Conservation (phyloP, 2,888 invertebrate genomes). For the Neocrepidodera transversa region DNA sequence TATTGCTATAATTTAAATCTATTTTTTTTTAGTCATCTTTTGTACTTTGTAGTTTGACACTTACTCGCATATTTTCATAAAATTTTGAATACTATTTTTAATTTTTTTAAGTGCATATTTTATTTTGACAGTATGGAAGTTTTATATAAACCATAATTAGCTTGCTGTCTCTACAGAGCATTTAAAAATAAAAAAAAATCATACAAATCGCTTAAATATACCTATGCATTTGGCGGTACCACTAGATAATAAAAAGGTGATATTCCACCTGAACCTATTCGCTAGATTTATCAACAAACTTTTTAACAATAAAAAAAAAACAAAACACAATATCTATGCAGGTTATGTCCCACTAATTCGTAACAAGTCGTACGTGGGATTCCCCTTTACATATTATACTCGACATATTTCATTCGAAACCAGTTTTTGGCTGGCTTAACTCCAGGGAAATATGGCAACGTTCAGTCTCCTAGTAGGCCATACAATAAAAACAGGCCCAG, state of each 20-base stretch:
- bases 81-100: too few species aligned
- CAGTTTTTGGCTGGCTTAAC: slow-evolving; percentile 15
- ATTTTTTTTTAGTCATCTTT: too few species aligned
- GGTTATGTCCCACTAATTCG: slow-evolving; percentile 14
- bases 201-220: too few species aligned
- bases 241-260: slow-evolving; percentile 37
- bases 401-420: slow-evolving; percentile 29
- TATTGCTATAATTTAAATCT: too few species aligned
- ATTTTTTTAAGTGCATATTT: too few species aligned
- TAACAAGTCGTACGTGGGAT: slow-evolving; percentile 25
- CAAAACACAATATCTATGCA: slow-evolving; percentile 8
- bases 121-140: slow-evolving; percentile 6
- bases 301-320: slow-evolving; percentile 31
- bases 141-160: slow-evolving; percentile 1
- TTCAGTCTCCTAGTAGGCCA: slow-evolving; percentile 37
- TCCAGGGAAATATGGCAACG: slow-evolving; percentile 21
- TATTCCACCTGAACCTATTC: slow-evolving; percentile 36
- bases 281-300: slow-evolving; percentile 25
- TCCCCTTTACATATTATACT: slow-evolving; percentile 27
- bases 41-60: too few species aligned
- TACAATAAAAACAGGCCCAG: slow-evolving; percentile 8
- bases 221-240: slow-evolving; percentile 37
- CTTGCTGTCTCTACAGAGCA: slow-evolving; percentile 18
- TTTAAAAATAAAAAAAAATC: slow-evolving; percentile 36
- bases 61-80: too few species aligned